Evolutionary conservation across 2,797 vertebrate genomes (phyloP).

Genomic region (Tangara arthus): DNA sequence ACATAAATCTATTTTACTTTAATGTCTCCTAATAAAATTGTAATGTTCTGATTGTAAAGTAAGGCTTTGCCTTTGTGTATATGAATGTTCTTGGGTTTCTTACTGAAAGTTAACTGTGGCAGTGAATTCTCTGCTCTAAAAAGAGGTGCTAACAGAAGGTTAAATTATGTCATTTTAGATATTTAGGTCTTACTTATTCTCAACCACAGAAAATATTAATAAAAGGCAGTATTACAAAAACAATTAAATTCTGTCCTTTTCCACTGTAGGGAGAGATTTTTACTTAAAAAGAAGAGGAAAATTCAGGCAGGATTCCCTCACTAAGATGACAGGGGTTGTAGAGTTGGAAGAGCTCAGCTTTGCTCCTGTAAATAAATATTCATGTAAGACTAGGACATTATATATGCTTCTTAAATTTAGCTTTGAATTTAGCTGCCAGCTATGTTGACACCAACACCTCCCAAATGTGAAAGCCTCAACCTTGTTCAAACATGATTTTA

Average conservation of each 20-base stretch:
- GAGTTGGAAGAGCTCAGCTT: background rate
- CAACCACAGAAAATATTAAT: background rate
- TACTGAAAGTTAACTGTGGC: background rate
- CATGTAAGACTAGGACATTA: background rate
- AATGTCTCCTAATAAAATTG: background rate
- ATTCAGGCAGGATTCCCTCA: background rate
- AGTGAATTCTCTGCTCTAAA: background rate
- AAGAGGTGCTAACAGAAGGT: background rate
- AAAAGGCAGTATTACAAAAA: background rate
- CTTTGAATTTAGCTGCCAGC: background rate
- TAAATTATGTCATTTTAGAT: background rate
- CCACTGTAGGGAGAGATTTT: background rate
- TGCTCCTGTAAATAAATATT: slow-evolving; percentile 3
- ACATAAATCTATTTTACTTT: background rate
- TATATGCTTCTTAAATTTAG: slow-evolving; percentile 16
- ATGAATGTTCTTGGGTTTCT: background rate
- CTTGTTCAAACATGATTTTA: background rate
- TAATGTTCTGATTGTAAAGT: background rate
- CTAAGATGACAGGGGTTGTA: background rate
- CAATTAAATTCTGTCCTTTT: background rate
- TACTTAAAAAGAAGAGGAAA: background rate
- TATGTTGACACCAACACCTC: background rate
- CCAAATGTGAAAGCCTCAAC: background rate
- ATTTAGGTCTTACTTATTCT: background rate
- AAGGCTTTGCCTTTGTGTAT: background rate